Evolutionary conservation across 2,888 invertebrate species (phyloP), one percentile per base, ranked within the genome.

Genomic region (Tenodera sinensis): DNA sequence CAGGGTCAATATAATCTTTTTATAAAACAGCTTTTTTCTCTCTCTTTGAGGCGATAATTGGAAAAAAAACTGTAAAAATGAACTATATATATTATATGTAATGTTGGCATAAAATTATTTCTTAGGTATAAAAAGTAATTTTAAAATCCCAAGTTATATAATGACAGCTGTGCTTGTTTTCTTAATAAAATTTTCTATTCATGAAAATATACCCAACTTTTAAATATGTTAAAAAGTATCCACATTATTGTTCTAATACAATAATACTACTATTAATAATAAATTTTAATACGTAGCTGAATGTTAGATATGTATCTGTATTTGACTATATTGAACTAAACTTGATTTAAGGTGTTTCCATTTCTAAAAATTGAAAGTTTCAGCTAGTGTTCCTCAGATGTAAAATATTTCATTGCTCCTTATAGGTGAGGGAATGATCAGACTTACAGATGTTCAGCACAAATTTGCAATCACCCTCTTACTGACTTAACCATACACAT

Each of bases 1-100:
- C 82, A 87, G 87, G 87, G 87, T 87, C 87, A 87, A 87, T 87
- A 87, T 87, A n/a, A 87, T 34, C 14, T 82, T 87, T 83, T 87
- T 83, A 85, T 82, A 25, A 87, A 87, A 87, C 30, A 87, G 86
- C 86, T 71, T 86, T 86, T n/a, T 87, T 71, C 54, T 71, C 54
- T 71, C 54, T 71, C 54, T 71, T 71, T 71, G 54, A 71, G 20
- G 54, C 54, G 25, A 25, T 71, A 71, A 71, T 71, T 71, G 54
- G 54, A 71, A 71, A 71, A 71, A 71, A 71, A 71, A 71, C 54
- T 71, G 54, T 71, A 71, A 71, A 71, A 20, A 71, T 71, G 54
- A 71, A 71, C 54, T 71, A 71, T 71, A 71, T 20, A 71, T 71
- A 71, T 71, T 71, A 71, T 71, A 71, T 71, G 54, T 71, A 71